Percentiles rank a stretch among this genome's conserved stretches.
Evolutionary conservation across 1,140 invertebrate species (phyloP).

Genomic region (Brachionus calyciflorus): DNA sequence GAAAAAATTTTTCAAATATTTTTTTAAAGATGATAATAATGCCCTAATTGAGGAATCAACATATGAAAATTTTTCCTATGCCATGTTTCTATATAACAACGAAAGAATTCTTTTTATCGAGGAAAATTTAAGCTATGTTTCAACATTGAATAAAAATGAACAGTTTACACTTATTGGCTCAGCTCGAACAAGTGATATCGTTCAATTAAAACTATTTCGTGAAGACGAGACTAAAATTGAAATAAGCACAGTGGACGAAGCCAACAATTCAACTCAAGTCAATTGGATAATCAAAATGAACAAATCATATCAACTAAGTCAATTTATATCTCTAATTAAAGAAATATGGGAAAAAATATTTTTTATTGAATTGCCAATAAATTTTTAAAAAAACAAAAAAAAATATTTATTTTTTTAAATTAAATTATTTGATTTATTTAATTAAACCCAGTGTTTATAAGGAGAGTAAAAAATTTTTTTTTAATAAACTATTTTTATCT

Average conservation of each 20-base stretch:
- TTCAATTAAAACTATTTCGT: conserved; percentile 18
- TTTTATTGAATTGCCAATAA: conserved; percentile 35
- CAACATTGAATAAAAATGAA: background rate
- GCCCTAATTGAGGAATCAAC: background rate
- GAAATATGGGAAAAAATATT: conserved; percentile 29
- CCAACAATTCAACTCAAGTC: background rate
- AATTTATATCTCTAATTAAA: conserved; percentile 12
- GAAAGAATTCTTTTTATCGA: background rate
- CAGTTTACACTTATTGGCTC: background rate
- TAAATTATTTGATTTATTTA: too few species aligned
- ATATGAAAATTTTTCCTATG: conserved; percentile 1
- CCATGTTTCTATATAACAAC: conserved; percentile 20
- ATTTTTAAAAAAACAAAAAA: background rate
- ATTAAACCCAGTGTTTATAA: conserved; percentile 9
- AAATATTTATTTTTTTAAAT: conserved; percentile 12
- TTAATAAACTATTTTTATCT: background rate
- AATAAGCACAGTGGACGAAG: background rate
- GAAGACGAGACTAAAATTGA: background rate
- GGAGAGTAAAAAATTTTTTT: conserved; percentile 27
- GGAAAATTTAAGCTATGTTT: conserved; percentile 29
- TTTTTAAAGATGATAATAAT: background rate
- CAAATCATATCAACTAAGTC: conserved; percentile 2
- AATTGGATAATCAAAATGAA: conserved; percentile 21
- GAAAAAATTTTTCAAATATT: background rate
- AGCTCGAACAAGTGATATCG: background rate